Percentiles rank a stretch among this genome's conserved stretches.
phyloP scores from a whole-genome alignment of 2,113 vertebrate species.

The Eclectus roratus region DNA sequence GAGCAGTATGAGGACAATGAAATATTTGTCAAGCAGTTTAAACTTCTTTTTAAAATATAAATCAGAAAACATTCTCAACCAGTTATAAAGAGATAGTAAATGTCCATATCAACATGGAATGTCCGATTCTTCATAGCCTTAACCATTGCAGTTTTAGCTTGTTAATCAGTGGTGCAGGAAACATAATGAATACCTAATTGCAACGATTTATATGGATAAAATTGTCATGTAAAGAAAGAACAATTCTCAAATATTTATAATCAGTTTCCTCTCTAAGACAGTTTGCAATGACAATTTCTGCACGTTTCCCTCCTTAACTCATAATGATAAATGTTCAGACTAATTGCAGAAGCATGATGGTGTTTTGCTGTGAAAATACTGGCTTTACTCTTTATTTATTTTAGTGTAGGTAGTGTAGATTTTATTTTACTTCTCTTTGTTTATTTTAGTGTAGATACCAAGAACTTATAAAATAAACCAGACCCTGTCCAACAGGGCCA shows the following conservation, averaged over 20 bases:
- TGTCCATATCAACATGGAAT: not conserved
- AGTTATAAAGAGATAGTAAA: not conserved
- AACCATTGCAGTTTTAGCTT: not conserved
- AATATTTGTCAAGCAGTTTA: slow-evolving; percentile 52
- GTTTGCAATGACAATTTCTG: not conserved
- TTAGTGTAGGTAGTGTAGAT: not conserved
- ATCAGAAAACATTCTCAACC: slow-evolving; percentile 5
- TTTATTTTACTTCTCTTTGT: not conserved
- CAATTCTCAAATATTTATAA: not conserved
- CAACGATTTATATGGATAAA: not conserved
- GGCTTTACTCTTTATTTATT: not conserved
- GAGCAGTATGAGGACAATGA: slow-evolving; percentile 31
- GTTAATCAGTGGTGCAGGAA: not conserved
- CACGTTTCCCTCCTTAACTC: not conserved
- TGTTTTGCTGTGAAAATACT: not conserved
- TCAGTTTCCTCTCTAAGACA: not conserved
- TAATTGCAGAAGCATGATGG: not conserved
- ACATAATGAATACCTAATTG: not conserved
- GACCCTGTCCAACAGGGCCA: not conserved
- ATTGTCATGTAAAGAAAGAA: not conserved
- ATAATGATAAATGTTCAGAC: not conserved
- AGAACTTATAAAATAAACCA: not conserved
- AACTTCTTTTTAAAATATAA: not conserved
- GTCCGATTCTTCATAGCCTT: not conserved
- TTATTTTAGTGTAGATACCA: not conserved